phyloP scores from a whole-genome alignment of 2,888 invertebrate genomes.

The Trissonchulus sp. region DNA sequence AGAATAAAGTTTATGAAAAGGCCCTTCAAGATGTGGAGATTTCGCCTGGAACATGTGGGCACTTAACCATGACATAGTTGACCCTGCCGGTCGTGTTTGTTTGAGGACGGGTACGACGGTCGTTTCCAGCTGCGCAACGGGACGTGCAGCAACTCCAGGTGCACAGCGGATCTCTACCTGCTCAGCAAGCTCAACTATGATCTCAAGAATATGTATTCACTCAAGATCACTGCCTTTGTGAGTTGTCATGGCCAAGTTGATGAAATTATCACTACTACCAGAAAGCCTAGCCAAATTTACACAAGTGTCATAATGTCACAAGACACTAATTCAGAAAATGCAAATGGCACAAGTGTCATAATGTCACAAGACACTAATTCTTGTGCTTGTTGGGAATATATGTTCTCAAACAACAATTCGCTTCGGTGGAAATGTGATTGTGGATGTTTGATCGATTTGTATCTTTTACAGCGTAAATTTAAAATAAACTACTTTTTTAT shows the following conservation, averaged over 20 bases:
- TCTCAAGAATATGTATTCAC: constrained; percentile 77
- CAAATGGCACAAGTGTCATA: neutral
- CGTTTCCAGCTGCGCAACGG: constrained; percentile 27
- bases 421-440: no score
- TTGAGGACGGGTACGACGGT: constrained; percentile 24
- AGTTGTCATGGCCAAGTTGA: neutral
- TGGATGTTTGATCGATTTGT: no score
- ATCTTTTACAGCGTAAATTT: no score
- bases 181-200: constrained; percentile 65
- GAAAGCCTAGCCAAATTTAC: no score
- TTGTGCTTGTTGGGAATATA: neutral
- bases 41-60: no score
- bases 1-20: no score
- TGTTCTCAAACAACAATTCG: no score
- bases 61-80: no score
- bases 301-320: neutral
- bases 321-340: neutral
- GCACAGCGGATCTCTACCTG: constrained; percentile 49
- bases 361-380: neutral
- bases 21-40: no score
- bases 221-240: constrained; percentile 69
- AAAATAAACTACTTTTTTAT: no score
- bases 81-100: no score
- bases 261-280: no score
- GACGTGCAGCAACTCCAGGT: constrained; percentile 29